Evolutionary conservation across 2,797 vertebrate genomes (phyloP).

Genomic region (Rhabdomys pumilio): DNA sequence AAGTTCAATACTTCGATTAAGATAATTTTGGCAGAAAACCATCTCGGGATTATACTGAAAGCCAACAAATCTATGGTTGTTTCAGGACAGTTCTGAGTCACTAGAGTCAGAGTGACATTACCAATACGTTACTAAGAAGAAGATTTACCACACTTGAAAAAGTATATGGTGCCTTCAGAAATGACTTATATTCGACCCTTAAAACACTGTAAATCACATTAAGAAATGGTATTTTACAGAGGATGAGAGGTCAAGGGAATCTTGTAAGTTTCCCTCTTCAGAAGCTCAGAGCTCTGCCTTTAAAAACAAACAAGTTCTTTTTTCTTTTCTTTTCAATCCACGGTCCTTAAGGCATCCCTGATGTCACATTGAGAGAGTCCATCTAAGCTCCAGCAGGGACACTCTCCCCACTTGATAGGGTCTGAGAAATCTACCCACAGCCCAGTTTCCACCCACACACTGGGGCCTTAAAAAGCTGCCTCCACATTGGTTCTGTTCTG

Average conservation of each 20-base stretch:
- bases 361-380: neutral
- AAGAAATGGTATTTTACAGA: constrained; percentile 34
- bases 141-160: constrained; percentile 36
- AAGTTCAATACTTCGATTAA: constrained; percentile 23
- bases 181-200: constrained; percentile 29
- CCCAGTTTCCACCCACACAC: neutral
- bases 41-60: neutral
- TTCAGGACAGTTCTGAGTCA: constrained; percentile 48
- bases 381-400: neutral
- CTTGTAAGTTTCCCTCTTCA: neutral
- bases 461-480: neutral
- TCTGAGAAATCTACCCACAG: neutral
- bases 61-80: constrained; percentile 22
- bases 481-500: neutral
- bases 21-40: constrained; percentile 38
- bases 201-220: neutral
- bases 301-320: neutral
- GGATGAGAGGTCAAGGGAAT: neutral
- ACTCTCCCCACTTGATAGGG: neutral
- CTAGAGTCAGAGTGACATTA: constrained; percentile 12
- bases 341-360: neutral
- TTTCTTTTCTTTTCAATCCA: neutral
- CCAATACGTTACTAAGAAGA: neutral
- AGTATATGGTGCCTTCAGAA: constrained; percentile 28
- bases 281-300: neutral